These are phyloP conservation scores for Aurelia sp. DNA, from an alignment of 30 jellyfish, hydroid and myxozoan species.

Conservation along the genomic window DNA sequence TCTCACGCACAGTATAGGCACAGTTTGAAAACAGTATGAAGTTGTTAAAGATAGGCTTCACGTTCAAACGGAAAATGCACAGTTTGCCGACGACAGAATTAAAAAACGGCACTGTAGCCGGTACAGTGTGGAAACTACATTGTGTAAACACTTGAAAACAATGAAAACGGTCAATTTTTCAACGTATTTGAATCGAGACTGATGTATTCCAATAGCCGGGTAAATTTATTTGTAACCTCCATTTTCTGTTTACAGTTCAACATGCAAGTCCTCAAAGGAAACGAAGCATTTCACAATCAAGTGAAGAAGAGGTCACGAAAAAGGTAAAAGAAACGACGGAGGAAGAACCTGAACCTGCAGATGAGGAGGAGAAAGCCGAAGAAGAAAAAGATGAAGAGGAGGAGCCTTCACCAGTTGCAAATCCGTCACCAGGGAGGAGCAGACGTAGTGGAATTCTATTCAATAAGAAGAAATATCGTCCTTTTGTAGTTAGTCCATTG, in stretches of 20 bases:
- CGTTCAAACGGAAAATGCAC: too few relatives aligned
- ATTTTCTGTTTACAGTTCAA: neutral
- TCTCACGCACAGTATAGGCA: neutral
- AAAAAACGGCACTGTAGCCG: too few relatives aligned
- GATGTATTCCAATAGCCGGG: too few relatives aligned
- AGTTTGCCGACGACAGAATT: too few relatives aligned
- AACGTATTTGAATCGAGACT: too few relatives aligned
- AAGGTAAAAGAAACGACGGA: neutral
- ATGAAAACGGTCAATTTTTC: too few relatives aligned
- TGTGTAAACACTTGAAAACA: too few relatives aligned
- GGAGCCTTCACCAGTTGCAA: conserved; percentile 38
- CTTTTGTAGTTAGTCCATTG: conserved; percentile 86
- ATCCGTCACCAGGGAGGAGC: conserved; percentile 99
- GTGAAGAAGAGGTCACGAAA: conserved; percentile 58
- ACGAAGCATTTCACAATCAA: conserved; percentile 70
- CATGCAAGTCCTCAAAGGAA: conserved; percentile 27
- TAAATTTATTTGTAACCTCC: too few relatives aligned
- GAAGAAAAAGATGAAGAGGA: conserved; percentile 20
- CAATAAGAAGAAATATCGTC: conserved; percentile 89
- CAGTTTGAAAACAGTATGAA: neutral
- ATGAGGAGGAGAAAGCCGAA: conserved; percentile 1
- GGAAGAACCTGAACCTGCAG: neutral
- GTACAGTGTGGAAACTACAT: too few relatives aligned
- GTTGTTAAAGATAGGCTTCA: too few relatives aligned
- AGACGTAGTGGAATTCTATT: conserved; percentile 96